Percentiles rank a stretch among this genome's conserved stretches.
These are phyloP conservation scores for Branchellion lobata DNA, from an alignment of 2,888 invertebrate species.

Conservation along the genomic window DNA sequence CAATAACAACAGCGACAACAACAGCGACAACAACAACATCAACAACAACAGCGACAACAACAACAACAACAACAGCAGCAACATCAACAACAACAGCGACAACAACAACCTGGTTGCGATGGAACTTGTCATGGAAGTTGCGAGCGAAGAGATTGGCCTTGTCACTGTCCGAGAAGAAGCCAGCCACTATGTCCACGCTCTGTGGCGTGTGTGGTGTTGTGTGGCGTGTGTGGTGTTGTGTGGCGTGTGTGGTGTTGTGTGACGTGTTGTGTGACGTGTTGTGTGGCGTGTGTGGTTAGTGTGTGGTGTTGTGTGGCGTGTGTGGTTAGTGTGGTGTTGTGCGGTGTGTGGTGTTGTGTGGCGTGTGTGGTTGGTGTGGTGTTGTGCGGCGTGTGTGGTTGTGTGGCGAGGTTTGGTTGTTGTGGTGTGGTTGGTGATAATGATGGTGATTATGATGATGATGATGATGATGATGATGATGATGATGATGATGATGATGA, in stretches of 20 bases:
- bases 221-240: too few species aligned
- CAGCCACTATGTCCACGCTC: neutral
- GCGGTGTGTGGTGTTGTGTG: too few species aligned
- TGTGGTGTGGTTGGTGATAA: too few species aligned
- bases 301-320: too few species aligned
- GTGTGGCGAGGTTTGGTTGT: too few species aligned
- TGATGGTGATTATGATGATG: neutral
- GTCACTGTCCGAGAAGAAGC: neutral
- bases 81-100: neutral
- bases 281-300: too few species aligned
- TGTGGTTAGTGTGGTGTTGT: too few species aligned
- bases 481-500: slow-evolving; percentile 37
- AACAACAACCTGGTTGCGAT: neutral
- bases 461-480: slow-evolving; percentile 36
- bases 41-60: neutral
- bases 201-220: too few species aligned
- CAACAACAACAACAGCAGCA: neutral
- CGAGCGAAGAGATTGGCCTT: neutral
- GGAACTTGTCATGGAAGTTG: neutral
- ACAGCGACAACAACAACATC: neutral
- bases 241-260: too few species aligned
- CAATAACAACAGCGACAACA: neutral
- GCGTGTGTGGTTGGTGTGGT: too few species aligned
- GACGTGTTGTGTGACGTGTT: too few species aligned
- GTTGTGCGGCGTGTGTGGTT: too few species aligned